Conservation (phyloP, 2,797 vertebrate genomes). For the Alauda arvensis region DNA sequence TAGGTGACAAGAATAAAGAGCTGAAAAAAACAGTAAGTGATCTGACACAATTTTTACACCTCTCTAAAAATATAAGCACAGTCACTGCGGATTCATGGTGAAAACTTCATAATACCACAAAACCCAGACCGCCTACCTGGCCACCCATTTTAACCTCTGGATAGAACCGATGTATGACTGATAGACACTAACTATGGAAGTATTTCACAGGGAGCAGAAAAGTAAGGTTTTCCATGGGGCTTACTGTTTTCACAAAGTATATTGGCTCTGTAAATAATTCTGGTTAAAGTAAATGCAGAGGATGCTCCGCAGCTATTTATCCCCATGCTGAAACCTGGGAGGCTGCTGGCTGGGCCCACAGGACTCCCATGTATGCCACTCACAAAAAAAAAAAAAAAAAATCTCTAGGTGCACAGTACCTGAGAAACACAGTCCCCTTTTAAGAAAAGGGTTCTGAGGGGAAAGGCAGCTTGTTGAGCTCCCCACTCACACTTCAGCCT, state of each 20-base stretch:
- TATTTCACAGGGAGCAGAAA: not conserved
- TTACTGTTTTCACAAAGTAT: slow-evolving; percentile 9
- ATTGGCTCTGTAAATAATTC: not conserved
- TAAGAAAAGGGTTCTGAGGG: not conserved
- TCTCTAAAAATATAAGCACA: slow-evolving; percentile 7
- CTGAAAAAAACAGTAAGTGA: not conserved
- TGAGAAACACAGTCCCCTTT: not conserved
- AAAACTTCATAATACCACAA: slow-evolving; percentile 13
- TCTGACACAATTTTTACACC: not conserved
- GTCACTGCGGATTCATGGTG: not conserved
- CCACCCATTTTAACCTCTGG: not conserved
- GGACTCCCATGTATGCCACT: not conserved
- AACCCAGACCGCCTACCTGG: not conserved
- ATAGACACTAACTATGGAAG: not conserved
- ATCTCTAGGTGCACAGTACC: not conserved
- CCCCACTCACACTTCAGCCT: not conserved
- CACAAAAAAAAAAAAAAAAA: not conserved
- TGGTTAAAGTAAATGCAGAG: not conserved
- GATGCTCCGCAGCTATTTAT: not conserved
- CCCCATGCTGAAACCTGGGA: not conserved
- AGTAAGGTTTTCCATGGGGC: not conserved
- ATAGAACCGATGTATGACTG: not conserved
- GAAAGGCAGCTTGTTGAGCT: accelerated
- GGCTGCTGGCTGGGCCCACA: not conserved
- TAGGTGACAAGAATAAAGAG: not conserved